Conservation (phyloP, 1,140 invertebrate genomes). For the Aphidius gifuensis region DNA sequence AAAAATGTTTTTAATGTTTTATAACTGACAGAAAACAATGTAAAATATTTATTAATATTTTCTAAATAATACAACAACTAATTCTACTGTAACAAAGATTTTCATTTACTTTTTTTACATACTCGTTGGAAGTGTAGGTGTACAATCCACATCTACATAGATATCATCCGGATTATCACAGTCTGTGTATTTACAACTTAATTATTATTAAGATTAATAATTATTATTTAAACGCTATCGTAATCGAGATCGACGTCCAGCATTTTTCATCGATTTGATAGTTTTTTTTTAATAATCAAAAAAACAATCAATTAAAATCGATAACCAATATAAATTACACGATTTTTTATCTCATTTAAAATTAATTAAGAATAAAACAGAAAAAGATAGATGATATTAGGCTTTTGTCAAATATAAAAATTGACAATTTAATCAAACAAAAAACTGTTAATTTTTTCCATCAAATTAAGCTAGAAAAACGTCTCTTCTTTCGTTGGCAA, state of each 20-base stretch:
- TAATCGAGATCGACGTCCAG: constrained; percentile 18
- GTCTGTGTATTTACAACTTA: constrained; percentile 57
- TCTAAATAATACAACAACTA: no score
- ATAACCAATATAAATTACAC: neutral
- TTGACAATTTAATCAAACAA: no score
- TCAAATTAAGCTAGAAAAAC: no score
- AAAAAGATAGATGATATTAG: no score
- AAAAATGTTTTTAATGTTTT: neutral
- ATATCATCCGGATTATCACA: constrained; percentile 56
- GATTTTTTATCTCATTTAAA: no score
- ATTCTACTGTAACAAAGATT: no score
- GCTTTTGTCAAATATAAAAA: no score
- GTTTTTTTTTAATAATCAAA: neutral
- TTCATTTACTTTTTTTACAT: no score
- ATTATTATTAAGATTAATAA: constrained; percentile 27
- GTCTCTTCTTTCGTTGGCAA: no score
- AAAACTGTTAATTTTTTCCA: no score
- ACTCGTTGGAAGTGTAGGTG: constrained; percentile 19
- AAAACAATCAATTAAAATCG: neutral
- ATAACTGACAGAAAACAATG: neutral
- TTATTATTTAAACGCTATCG: constrained; percentile 23
- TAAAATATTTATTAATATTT: neutral
- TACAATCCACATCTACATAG: constrained; percentile 39
- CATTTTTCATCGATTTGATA: constrained; percentile 19
- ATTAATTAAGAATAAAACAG: no score